Conservation (phyloP, 2,113 vertebrate species). For the western clawed frog (Xenopus tropicalis) region UCB_Xtro_10.0 CM004445.2:101722001-101722500, state of each 20-base stretch:
- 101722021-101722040: conserved; percentile 14
- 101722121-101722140: conserved; percentile 63
- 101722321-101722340: conserved; percentile 57
- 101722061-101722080: conserved; percentile 69
- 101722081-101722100: conserved; percentile 73
- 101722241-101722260: conserved; percentile 52
- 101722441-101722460: conserved; percentile 99
- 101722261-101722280: conserved; percentile 32
- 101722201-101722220: conserved; percentile 68
- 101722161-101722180: conserved; percentile 51
- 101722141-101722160: conserved; percentile 51
- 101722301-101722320: conserved; percentile 62
- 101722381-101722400: conserved; percentile 72
- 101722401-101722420: conserved; percentile 88
- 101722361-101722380: conserved; percentile 74
- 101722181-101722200: conserved; percentile 62
- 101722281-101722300: conserved; percentile 52
- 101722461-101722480: conserved; percentile 85
- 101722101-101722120: conserved; percentile 71
- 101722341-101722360: conserved; percentile 58
- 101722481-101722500: conserved; percentile 89
- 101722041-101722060: conserved; percentile 51
- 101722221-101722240: conserved; percentile 62
- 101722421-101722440: conserved; percentile 98
- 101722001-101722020: too few relatives aligned